These are phyloP conservation scores for Gobio occitaniae DNA, from an alignment of 2,797 vertebrate genomes.

Conservation along the genomic window DNA sequence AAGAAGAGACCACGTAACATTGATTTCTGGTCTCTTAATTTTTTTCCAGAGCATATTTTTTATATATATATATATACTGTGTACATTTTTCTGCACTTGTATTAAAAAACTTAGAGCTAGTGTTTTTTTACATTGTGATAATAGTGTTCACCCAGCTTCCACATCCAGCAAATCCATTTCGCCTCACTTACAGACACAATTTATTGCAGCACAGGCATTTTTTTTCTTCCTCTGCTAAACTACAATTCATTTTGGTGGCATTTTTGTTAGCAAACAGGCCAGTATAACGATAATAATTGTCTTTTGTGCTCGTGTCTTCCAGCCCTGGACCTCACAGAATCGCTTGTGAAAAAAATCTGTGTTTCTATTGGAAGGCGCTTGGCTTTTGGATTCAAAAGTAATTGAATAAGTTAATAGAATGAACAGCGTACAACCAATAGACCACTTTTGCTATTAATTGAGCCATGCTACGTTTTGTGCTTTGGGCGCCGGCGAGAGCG, in stretches of 20 bases:
- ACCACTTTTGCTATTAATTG: conserved; percentile 38
- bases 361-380: conserved; percentile 7
- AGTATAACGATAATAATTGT: not conserved
- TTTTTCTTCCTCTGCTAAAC: not conserved
- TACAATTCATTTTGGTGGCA: conserved; percentile 2
- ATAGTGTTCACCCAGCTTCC: not conserved
- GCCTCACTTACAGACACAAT: not conserved
- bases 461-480: conserved; percentile 38
- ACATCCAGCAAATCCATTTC: not conserved
- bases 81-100: not conserved
- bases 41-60: too few species aligned
- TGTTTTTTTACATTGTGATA: not conserved
- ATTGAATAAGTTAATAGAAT: conserved; percentile 47
- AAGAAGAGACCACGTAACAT: too few species aligned
- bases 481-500: not conserved
- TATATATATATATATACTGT: too few species aligned
- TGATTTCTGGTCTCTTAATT: too few species aligned
- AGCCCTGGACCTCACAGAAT: not conserved
- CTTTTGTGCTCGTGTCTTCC: conserved; percentile 3
- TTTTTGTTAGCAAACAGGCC: conserved; percentile 22
- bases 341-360: not conserved
- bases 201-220: not conserved
- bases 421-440: not conserved
- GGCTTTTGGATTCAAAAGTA: conserved; percentile 33
- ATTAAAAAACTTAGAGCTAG: not conserved